Base-by-base conservation (phyloP, 2,797 vertebrate genomes). In the Babyrousa celebensis region DNA sequence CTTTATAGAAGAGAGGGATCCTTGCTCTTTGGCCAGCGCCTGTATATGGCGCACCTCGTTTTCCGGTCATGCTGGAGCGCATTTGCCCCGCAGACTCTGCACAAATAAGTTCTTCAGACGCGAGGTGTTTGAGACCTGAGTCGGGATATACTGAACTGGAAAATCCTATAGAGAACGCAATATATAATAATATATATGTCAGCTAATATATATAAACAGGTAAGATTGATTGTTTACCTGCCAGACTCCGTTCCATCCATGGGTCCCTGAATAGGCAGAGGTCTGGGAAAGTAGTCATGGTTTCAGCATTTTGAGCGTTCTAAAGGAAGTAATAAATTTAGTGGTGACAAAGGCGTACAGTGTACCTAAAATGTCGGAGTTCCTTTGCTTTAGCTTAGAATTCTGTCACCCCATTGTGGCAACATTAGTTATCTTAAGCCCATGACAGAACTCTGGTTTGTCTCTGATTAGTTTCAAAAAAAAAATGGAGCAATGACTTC, bases 341-440 rank as follows among this genome's bases (percentile, higher is more conserved):
- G 43, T 70, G 16, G 0, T 14, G 54, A 4, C 20, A 9, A 67
- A 27, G 62, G 27, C 5, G 11, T 23, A 4, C 6, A 14, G 48
- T n/a, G 40, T 48, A 21, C 71, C 56, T 60, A 18, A 60, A 72
- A 18, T 16, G 21, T 14, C 12, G 21, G 12, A 5, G 56, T 17
- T 32, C 6, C 65, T 63, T 91, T 72, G 80, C 77, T 52, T 65
- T 29, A 40, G 43, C 25, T 43, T 23, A 10, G 94, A 36, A 27
- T 54, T 71, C 0, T 1, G 0, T 52, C 12, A 4, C 77, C 63
- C 48, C 9, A 0, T 23, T 14, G n/a, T 65, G n/a, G 12, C 11
- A 20, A 2, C 12, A 4, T 27, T n/a, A 16, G 32, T 20, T 29
- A 4, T 23, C 65, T 15, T 27, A 4, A 40, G 32, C 80, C 54